phyloP scores from a whole-genome alignment of 2,113 vertebrate genomes.

The Pseudorasbora parva region DNA sequence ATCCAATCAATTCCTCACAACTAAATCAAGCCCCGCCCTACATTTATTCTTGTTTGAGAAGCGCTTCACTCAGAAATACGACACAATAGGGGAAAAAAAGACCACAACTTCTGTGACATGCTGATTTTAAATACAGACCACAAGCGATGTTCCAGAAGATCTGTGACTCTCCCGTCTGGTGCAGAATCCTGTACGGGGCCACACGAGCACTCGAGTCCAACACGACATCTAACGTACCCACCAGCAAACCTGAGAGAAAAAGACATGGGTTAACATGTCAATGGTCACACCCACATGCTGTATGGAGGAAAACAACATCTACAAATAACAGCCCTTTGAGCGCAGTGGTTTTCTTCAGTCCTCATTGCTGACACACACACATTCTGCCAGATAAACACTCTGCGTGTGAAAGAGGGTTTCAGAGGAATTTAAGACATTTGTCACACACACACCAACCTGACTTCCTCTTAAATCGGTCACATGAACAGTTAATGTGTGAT shows the following conservation, averaged over 20 bases:
- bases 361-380: background rate
- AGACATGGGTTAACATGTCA: constrained; percentile 5
- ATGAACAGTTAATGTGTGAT: background rate
- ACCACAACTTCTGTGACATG: too few relatives aligned
- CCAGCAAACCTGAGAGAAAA: constrained; percentile 83
- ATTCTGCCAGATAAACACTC: background rate
- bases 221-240: constrained; percentile 95
- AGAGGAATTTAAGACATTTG: background rate
- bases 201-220: constrained; percentile 95
- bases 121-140: constrained; percentile 76
- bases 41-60: too few relatives aligned
- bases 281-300: background rate
- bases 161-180: constrained; percentile 94
- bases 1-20: too few relatives aligned
- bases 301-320: background rate
- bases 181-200: constrained; percentile 94
- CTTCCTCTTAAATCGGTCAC: background rate
- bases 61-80: too few relatives aligned
- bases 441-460: background rate
- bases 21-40: too few relatives aligned
- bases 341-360: background rate
- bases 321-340: background rate
- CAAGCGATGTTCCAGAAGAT: constrained; percentile 94
- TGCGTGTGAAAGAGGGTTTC: background rate
- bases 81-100: too few relatives aligned